A percentile compares a stretch with the other conserved stretches of the same genome.
Conservation (phyloP, 2,888 invertebrate species). For the Deilephila elpenor region DNA sequence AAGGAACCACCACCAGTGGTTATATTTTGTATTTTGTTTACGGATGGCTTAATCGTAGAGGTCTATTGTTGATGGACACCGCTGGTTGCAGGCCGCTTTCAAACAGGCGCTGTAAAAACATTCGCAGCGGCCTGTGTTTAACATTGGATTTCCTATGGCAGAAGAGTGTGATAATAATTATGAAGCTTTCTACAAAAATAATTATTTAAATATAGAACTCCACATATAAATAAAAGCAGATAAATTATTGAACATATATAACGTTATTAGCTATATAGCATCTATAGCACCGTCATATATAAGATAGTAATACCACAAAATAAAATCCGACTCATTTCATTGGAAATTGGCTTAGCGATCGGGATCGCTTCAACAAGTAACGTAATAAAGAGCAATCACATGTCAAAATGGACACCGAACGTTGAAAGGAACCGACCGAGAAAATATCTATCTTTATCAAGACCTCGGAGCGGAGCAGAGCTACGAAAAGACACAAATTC, state of each 20-base stretch:
- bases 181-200: neutral
- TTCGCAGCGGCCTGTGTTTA: neutral
- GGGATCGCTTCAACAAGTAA: neutral
- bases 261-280: too few species aligned
- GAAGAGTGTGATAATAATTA: neutral
- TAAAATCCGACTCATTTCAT: neutral
- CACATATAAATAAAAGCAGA: too few species aligned
- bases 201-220: too few species aligned
- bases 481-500: neutral
- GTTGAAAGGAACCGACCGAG: neutral
- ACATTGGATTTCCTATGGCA: neutral
- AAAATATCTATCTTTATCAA: neutral
- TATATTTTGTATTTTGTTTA: too few species aligned
- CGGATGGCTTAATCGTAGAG: too few species aligned
- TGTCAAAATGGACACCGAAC: constrained; percentile 2
- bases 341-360: neutral
- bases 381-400: constrained; percentile 6
- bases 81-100: too few species aligned
- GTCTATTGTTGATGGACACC: too few species aligned
- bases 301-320: neutral
- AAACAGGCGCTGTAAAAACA: too few species aligned
- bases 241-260: too few species aligned
- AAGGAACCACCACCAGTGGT: too few species aligned
- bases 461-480: neutral
- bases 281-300: too few species aligned